Evolutionary conservation across 2,797 vertebrate species (phyloP).

Genomic region (Tapirus indicus): DNA sequence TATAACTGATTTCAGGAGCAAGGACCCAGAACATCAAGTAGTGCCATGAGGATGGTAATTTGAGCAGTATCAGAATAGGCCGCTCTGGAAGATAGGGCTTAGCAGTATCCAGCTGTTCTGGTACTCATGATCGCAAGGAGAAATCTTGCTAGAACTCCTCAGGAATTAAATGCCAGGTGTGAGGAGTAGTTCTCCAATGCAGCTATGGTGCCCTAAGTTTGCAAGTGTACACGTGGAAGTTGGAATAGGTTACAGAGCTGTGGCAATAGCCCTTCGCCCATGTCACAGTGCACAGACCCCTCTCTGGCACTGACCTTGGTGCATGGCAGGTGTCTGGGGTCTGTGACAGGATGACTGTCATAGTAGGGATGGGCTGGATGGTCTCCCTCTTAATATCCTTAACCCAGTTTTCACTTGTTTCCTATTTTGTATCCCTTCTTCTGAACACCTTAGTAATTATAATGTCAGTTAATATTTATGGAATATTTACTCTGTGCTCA

Average conservation of each 20-base stretch:
- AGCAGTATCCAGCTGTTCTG: neutral
- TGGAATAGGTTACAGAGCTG: neutral
- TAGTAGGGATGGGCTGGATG: neutral
- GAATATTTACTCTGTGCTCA: neutral
- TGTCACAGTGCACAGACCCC: neutral
- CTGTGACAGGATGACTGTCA: neutral
- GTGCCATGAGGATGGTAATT: conserved; percentile 54
- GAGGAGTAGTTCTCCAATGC: neutral
- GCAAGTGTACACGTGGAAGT: neutral
- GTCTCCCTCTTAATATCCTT: neutral
- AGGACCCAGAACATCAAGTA: conserved; percentile 61
- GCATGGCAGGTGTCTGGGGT: neutral
- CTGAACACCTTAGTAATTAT: neutral
- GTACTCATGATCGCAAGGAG: neutral
- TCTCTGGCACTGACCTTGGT: neutral
- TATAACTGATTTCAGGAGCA: conserved; percentile 73
- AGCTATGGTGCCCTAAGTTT: neutral
- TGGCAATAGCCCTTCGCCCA: neutral
- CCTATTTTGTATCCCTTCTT: neutral
- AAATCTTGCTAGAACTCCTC: neutral
- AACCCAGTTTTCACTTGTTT: neutral
- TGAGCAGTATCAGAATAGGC: neutral
- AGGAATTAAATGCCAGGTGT: conserved; percentile 12
- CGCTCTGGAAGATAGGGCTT: conserved; percentile 25
- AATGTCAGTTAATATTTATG: neutral